Evolutionary conservation across 2,888 invertebrate genomes (phyloP).

Genomic region (Scrobipalpa atriplicella): DNA sequence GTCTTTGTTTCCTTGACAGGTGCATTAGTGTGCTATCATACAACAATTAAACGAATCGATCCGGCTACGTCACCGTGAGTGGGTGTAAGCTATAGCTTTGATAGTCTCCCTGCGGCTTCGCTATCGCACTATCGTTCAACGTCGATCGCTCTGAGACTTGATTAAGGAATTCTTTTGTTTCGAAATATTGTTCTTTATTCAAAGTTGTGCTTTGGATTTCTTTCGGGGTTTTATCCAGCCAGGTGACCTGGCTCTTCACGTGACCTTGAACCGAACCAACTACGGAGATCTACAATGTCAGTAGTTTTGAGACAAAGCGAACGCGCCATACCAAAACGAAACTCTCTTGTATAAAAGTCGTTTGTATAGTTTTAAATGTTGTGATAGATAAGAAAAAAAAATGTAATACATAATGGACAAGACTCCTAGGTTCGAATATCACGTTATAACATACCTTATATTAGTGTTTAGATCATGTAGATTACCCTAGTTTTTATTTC

Average conservation of each 20-base stretch:
- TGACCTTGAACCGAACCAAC: background rate
- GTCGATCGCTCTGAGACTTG: conserved; percentile 53
- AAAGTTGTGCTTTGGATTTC: background rate
- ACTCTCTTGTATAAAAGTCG: no score
- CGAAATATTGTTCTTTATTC: conserved; percentile 45
- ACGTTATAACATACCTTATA: no score
- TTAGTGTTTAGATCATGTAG: no score
- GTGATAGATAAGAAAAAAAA: no score
- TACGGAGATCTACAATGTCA: no score
- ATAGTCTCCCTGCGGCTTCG: conserved; percentile 42
- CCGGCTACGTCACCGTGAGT: conserved; percentile 73
- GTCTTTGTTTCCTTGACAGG: conserved; percentile 81
- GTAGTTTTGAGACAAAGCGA: background rate
- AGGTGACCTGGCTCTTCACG: background rate
- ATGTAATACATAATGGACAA: no score
- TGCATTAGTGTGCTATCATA: conserved; percentile 80
- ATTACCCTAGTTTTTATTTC: no score
- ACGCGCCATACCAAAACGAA: background rate
- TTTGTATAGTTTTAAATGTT: no score
- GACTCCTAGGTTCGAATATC: no score
- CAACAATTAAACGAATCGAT: conserved; percentile 80
- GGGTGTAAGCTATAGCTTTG: conserved; percentile 43
- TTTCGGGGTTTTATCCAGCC: background rate
- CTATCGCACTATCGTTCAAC: conserved; percentile 37
- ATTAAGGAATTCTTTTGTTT: conserved; percentile 74